These are phyloP conservation scores for Enteromius argenteus DNA, from an alignment of 2,797 vertebrate genomes.

Conservation along the genomic window DNA sequence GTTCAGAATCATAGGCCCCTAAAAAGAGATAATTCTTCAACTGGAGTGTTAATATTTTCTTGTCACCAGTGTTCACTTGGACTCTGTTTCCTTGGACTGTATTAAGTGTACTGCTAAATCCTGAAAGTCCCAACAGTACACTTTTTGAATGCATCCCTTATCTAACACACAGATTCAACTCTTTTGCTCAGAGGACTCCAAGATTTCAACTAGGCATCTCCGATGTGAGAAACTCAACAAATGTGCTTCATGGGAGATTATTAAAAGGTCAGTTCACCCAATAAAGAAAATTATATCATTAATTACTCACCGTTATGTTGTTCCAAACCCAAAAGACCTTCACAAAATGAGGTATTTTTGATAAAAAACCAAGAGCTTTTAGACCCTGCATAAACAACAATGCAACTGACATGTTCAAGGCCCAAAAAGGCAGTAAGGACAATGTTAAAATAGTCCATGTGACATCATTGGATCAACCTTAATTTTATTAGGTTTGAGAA, in stretches of 20 bases:
- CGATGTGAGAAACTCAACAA: background rate
- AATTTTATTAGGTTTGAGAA: background rate
- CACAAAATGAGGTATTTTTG: background rate
- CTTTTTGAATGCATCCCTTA: slow-evolving; percentile 10
- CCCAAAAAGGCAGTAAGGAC: background rate
- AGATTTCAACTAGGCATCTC: background rate
- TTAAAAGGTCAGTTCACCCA: background rate
- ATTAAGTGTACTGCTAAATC: background rate
- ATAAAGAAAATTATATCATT: background rate
- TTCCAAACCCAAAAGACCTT: background rate
- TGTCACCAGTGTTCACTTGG: slow-evolving; percentile 7
- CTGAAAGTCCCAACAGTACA: background rate
- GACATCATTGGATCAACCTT: background rate
- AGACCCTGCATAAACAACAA: background rate
- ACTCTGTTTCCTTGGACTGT: slow-evolving; percentile 3
- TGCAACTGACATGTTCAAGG: background rate
- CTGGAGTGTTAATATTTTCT: background rate
- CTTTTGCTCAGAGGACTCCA: background rate
- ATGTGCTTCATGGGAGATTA: background rate
- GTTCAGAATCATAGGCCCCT: background rate
- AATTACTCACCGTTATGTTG: background rate
- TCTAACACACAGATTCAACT: background rate
- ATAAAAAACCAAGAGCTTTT: background rate
- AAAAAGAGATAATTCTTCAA: background rate
- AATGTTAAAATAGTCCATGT: background rate